Evolutionary conservation across 2,888 invertebrate species (phyloP).

Genomic region (Ptilodon capucinus): DNA sequence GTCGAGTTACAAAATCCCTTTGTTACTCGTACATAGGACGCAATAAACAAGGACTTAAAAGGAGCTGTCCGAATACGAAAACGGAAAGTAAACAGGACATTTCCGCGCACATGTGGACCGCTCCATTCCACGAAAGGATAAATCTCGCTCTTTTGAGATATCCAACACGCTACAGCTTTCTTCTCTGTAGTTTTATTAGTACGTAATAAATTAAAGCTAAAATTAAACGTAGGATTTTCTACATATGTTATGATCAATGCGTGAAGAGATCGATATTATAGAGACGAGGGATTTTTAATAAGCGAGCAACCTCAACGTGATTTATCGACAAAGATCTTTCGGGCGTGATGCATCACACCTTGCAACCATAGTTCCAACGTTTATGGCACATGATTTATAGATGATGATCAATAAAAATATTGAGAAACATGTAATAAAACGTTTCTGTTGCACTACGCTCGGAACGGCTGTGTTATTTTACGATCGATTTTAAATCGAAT

Average conservation of each 20-base stretch:
- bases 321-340: constrained; percentile 56
- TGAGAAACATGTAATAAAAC: constrained; percentile 56
- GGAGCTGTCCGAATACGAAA: constrained; percentile 67
- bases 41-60: constrained; percentile 65
- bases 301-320: constrained; percentile 55
- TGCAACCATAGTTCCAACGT: constrained; percentile 46
- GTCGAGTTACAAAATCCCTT: constrained; percentile 63
- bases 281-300: constrained; percentile 54
- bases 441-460: constrained; percentile 42
- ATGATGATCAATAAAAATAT: constrained; percentile 65
- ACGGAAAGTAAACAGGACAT: constrained; percentile 66
- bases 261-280: constrained; percentile 26
- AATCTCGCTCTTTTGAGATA: constrained; percentile 45
- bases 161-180: constrained; percentile 39
- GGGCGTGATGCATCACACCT: constrained; percentile 61
- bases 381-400: constrained; percentile 63
- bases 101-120: constrained; percentile 65
- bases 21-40: constrained; percentile 56
- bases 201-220: constrained; percentile 26
- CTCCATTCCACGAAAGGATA: constrained; percentile 46
- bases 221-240: constrained; percentile 28
- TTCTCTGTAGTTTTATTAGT: constrained; percentile 28
- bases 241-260: constrained; percentile 27
- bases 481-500: constrained; percentile 57
- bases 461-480: constrained; percentile 50